Conservation (phyloP, 2,113 vertebrate species). For the Bos javanicus region DNA sequence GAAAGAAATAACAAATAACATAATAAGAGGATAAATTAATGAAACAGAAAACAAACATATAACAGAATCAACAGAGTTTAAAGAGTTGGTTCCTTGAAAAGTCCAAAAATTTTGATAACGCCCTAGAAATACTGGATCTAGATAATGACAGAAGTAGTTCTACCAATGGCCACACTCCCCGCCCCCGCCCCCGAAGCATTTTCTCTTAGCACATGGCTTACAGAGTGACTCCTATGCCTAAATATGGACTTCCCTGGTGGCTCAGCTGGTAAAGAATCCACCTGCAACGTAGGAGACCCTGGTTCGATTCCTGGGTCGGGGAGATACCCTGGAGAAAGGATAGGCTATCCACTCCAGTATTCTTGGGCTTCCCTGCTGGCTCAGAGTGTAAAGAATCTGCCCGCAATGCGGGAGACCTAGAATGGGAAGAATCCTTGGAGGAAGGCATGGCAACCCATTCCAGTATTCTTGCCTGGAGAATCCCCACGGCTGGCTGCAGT, state of each 20-base stretch:
- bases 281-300: not conserved
- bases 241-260: not conserved
- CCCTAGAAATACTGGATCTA: not conserved
- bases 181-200: not conserved
- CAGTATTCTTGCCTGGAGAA: not conserved
- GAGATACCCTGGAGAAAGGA: not conserved
- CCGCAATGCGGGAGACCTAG: accelerated
- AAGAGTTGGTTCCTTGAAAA: not conserved
- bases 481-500: not conserved
- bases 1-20: not conserved
- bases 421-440: not conserved
- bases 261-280: not conserved
- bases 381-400: not conserved
- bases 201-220: not conserved
- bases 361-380: not conserved
- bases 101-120: not conserved
- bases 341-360: accelerated
- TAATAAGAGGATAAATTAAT: not conserved
- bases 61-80: not conserved
- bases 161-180: accelerated
- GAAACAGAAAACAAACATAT: not conserved
- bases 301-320: not conserved
- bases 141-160: not conserved
- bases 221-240: accelerated
- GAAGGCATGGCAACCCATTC: not conserved